phyloP scores from a whole-genome alignment of 2,888 invertebrate genomes.

The Cephus runcator region DNA sequence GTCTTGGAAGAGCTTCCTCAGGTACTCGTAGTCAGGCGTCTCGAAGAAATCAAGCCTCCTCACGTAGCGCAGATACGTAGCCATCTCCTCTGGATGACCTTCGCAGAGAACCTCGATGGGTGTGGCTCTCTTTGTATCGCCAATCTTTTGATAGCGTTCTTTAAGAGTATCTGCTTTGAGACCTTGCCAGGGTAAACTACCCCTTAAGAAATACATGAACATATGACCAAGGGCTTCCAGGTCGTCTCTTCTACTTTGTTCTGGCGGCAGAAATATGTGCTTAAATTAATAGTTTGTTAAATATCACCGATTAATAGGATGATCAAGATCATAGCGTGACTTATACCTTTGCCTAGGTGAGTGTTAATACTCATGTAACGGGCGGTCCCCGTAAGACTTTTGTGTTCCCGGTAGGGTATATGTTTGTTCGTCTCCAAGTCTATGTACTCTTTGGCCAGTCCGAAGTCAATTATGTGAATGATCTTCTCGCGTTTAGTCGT shows the following conservation, averaged over 20 bases:
- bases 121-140: conserved; percentile 99
- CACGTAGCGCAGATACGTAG: conserved; percentile 97
- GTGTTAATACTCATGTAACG: conserved; percentile 99
- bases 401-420: conserved; percentile 99
- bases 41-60: conserved; percentile 98
- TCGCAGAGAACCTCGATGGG: conserved; percentile 94
- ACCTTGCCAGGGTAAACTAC: conserved; percentile 99
- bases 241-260: conserved; percentile 99
- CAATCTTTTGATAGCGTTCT: conserved; percentile 99
- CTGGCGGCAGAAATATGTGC: conserved; percentile 67
- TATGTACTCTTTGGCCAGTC: conserved; percentile 99
- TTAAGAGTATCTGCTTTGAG: conserved; percentile 99
- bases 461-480: conserved; percentile 99
- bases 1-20: conserved; percentile 94
- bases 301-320: neutral
- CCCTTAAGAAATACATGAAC: conserved; percentile 99
- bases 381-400: conserved; percentile 99
- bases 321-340: neutral
- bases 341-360: conserved; percentile 96
- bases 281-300: neutral
- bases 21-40: conserved; percentile 99
- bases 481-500: conserved; percentile 98
- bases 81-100: conserved; percentile 94
- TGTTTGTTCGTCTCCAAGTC: conserved; percentile 99
- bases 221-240: conserved; percentile 99